These are phyloP conservation scores for Ictidomys tridecemlineatus DNA, from an alignment of 2,113 vertebrate genomes.

Conservation along the genomic window DNA sequence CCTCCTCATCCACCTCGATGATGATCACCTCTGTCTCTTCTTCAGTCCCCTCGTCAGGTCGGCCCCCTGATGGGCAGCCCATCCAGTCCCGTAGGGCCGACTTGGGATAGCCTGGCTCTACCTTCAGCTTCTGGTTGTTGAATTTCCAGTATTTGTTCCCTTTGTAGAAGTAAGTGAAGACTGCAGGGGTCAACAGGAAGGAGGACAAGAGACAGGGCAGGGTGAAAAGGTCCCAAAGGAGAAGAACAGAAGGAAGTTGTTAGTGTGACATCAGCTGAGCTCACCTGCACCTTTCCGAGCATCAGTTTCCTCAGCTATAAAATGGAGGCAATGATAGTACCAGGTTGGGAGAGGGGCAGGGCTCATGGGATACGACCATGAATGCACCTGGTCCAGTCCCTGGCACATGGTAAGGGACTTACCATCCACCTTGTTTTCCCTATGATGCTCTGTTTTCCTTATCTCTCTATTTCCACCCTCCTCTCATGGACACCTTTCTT, in stretches of 20 bases:
- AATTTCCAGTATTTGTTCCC: slow-evolving; percentile 97
- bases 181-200: slow-evolving; percentile 79
- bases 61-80: slow-evolving; percentile 90
- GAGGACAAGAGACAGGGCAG: neutral
- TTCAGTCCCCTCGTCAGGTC: slow-evolving; percentile 81
- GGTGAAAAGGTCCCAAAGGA: neutral
- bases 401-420: accelerated
- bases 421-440: neutral
- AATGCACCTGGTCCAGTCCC: neutral
- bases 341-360: neutral
- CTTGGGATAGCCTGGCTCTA: slow-evolving; percentile 94
- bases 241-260: neutral
- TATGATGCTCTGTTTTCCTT: neutral
- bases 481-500: neutral
- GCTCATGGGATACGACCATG: accelerated
- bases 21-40: slow-evolving; percentile 91
- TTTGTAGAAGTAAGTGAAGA: slow-evolving; percentile 96
- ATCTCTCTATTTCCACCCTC: neutral
- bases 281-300: neutral
- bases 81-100: slow-evolving; percentile 94
- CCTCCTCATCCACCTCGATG: slow-evolving; percentile 91
- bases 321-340: neutral
- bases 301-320: neutral
- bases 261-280: neutral
- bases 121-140: slow-evolving; percentile 95